Conservation (phyloP, 2,888 invertebrate species). For the Tetragonula carbonaria region DNA sequence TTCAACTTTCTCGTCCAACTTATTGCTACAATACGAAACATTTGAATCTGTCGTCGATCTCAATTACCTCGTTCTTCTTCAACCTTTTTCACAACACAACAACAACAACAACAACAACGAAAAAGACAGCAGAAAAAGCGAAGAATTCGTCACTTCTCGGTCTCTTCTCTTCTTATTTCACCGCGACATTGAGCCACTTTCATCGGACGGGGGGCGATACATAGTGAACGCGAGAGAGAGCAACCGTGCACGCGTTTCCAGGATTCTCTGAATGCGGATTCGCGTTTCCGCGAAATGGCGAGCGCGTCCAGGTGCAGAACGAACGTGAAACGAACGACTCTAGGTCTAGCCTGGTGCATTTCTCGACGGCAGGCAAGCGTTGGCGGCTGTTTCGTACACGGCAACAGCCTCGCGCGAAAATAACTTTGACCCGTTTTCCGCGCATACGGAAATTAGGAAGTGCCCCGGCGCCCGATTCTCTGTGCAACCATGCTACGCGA, state of each 20-base stretch:
- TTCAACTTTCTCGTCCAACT: too few relatives aligned
- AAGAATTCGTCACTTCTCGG: not conserved
- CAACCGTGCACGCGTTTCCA: not conserved
- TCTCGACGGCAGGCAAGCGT: conserved; percentile 44
- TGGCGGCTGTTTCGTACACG: conserved; percentile 55
- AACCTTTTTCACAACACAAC: too few relatives aligned
- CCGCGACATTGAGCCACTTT: conserved; percentile 48
- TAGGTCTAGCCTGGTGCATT: conserved; percentile 58
- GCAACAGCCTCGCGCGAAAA: conserved; percentile 68
- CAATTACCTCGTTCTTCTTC: not conserved
- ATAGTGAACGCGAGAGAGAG: not conserved
- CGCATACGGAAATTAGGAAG: conserved; percentile 67
- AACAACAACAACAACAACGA: too few relatives aligned
- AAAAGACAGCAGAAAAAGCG: not conserved
- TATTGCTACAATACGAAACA: too few relatives aligned
- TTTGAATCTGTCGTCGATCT: not conserved
- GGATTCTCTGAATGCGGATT: conserved; percentile 3
- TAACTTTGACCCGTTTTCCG: conserved; percentile 74
- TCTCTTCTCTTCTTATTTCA: not conserved
- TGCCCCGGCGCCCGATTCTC: conserved; percentile 21
- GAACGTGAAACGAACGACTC: conserved; percentile 43
- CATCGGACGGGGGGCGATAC: not conserved
- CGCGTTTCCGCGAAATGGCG: conserved; percentile 36
- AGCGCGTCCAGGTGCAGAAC: not conserved
- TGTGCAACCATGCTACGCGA: not conserved